Evolutionary conservation across 1,140 invertebrate genomes (phyloP).

Genomic region (Drosophila sproati): DNA sequence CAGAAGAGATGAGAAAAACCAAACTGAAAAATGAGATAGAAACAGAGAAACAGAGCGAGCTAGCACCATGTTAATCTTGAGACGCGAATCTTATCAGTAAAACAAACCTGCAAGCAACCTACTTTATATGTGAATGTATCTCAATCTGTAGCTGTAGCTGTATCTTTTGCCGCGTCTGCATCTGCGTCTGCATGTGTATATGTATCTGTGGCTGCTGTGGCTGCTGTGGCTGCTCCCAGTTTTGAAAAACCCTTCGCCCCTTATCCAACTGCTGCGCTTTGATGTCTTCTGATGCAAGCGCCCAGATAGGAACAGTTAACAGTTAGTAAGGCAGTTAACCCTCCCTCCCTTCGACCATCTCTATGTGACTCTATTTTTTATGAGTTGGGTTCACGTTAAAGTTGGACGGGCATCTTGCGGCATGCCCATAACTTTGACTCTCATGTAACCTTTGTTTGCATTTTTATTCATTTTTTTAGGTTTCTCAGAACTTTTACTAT

Average conservation of each 20-base stretch:
- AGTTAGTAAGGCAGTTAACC: constrained; percentile 49
- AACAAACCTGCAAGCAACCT: constrained; percentile 77
- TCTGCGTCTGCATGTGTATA: constrained; percentile 5
- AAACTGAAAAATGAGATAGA: constrained; percentile 20
- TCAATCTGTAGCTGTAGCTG: constrained; percentile 41
- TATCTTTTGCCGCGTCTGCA: constrained; percentile 12
- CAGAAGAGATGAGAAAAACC: constrained; percentile 41
- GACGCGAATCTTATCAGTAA: constrained; percentile 69
- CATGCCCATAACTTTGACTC: constrained; percentile 66
- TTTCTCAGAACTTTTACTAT: constrained; percentile 57
- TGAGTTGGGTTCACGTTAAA: constrained; percentile 50
- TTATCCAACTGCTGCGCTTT: constrained; percentile 57
- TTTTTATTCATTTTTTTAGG: constrained; percentile 63
- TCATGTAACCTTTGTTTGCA: constrained; percentile 76
- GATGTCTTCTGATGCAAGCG: constrained; percentile 68
- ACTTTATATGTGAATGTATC: constrained; percentile 62
- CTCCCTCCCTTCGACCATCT: neutral
- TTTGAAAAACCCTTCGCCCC: constrained; percentile 28
- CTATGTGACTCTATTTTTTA: constrained; percentile 59
- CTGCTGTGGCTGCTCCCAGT: constrained; percentile 31
- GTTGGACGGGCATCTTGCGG: constrained; percentile 47
- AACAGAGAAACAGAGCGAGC: constrained; percentile 16
- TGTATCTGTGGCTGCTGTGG: constrained; percentile 46
- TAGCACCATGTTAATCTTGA: constrained; percentile 65
- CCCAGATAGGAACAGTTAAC: constrained; percentile 68